Evolutionary conservation across 2,113 vertebrate genomes (phyloP).

Genomic region (Argyrosomus japonicus): DNA sequence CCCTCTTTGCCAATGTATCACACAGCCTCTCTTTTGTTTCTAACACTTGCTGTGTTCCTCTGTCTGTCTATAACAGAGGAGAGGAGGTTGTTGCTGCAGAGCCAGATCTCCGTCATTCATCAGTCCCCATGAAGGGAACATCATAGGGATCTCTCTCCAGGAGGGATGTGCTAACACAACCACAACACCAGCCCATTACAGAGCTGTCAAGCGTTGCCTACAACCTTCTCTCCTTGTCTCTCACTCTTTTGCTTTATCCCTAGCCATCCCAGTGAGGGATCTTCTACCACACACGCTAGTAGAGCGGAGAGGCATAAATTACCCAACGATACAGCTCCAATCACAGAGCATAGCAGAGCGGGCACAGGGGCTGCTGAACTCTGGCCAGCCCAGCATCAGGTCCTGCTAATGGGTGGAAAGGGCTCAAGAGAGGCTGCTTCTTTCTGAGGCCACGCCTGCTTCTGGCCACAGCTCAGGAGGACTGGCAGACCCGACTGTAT

Average conservation of each 20-base stretch:
- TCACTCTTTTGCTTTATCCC: constrained; percentile 36
- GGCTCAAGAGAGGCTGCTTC: constrained; percentile 55
- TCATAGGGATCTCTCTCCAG: constrained; percentile 67
- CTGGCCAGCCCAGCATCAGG: constrained; percentile 48
- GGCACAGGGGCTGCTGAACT: constrained; percentile 53
- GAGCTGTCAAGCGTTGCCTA: constrained; percentile 54
- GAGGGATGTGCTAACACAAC: constrained; percentile 67
- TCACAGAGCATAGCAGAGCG: constrained; percentile 51
- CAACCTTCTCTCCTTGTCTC: constrained; percentile 31
- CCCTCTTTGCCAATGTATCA: constrained; percentile 23
- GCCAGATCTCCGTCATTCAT: constrained; percentile 65
- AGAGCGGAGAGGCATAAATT: constrained; percentile 47
- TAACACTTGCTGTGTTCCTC: constrained; percentile 36
- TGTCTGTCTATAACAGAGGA: constrained; percentile 45
- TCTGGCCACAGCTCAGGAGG: constrained; percentile 39
- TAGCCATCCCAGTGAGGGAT: constrained; percentile 29
- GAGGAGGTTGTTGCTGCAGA: constrained; percentile 41
- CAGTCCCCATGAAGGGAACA: constrained; percentile 65
- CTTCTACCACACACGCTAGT: constrained; percentile 7
- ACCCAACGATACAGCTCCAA: constrained; percentile 23
- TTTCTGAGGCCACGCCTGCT: constrained; percentile 30
- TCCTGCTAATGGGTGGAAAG: constrained; percentile 57
- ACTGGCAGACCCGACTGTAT: constrained; percentile 51
- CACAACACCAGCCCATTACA: constrained; percentile 66
- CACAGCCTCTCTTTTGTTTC: constrained; percentile 40